phyloP scores from a whole-genome alignment of 2,113 vertebrate genomes.

The Coryphaenoides rupestris region DNA sequence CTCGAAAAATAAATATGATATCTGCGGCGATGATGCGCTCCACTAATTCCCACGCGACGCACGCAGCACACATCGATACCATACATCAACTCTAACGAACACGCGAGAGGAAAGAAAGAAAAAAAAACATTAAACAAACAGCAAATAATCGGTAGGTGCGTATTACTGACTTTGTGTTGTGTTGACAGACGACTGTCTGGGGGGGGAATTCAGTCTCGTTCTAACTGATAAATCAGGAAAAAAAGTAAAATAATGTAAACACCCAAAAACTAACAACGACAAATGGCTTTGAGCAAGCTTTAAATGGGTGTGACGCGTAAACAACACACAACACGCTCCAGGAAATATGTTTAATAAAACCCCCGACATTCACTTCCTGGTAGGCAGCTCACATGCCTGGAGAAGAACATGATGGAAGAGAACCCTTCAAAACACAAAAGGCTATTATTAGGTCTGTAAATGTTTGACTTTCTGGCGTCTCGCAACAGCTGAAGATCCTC shows the following conservation, averaged over 20 bases:
- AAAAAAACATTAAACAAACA: too few relatives aligned
- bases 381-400: conserved; percentile 3
- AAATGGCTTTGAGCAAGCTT: conserved; percentile 24
- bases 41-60: conserved; percentile 22
- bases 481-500: conserved; percentile 49
- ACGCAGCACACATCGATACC: conserved; percentile 26
- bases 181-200: too few relatives aligned
- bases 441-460: conserved; percentile 45
- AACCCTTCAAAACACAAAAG: conserved; percentile 37
- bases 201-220: too few relatives aligned
- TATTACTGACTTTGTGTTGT: too few relatives aligned
- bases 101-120: neutral
- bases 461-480: conserved; percentile 47
- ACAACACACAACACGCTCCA: neutral
- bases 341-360: neutral
- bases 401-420: conserved; percentile 2
- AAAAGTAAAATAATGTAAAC: too few relatives aligned
- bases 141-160: too few relatives aligned
- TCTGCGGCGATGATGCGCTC: conserved; percentile 18
- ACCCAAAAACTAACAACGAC: neutral
- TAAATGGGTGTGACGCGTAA: conserved; percentile 12
- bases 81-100: conserved; percentile 20
- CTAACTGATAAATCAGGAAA: too few relatives aligned
- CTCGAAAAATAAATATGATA: conserved; percentile 34
- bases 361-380: conserved; percentile 3